Percentiles rank a stretch among this genome's conserved stretches.
Conservation (phyloP, 1,140 invertebrate genomes). For the Harlomillsia oculata region DNA sequence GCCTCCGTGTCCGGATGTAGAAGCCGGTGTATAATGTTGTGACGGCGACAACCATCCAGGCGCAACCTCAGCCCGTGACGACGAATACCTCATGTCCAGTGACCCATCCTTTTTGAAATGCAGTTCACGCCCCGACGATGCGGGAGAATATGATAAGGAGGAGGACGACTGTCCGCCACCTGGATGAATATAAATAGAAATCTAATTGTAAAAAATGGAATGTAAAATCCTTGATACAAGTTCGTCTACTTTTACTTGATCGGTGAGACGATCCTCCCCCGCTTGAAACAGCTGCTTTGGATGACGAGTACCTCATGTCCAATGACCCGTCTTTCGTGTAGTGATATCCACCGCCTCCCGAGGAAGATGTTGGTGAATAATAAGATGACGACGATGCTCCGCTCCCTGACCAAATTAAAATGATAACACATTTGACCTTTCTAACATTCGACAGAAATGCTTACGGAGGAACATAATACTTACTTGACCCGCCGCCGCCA, state of each 20-base stretch:
- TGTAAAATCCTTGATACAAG: too few relatives aligned
- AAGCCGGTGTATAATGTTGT: not conserved
- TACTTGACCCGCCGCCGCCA: not conserved
- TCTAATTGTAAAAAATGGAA: too few relatives aligned
- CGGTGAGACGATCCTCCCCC: too few relatives aligned
- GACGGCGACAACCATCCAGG: not conserved
- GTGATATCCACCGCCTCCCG: too few relatives aligned
- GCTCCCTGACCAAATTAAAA: too few relatives aligned
- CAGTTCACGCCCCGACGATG: not conserved
- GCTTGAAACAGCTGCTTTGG: not conserved
- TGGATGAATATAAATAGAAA: too few relatives aligned
- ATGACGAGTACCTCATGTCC: conserved; percentile 20
- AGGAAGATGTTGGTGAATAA: too few relatives aligned
- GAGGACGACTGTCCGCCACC: not conserved
- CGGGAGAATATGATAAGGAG: not conserved
- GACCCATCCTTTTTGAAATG: conserved; percentile 16
- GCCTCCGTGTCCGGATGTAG: not conserved
- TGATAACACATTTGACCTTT: too few relatives aligned
- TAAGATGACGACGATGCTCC: too few relatives aligned
- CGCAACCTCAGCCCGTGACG: not conserved
- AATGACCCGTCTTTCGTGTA: conserved; percentile 10
- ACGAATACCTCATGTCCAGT: conserved; percentile 14
- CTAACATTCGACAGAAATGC: too few relatives aligned
- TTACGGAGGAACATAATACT: too few relatives aligned
- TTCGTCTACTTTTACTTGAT: too few relatives aligned